Base-by-base conservation (phyloP, 2,113 vertebrate genomes). In the Athene noctua region DNA sequence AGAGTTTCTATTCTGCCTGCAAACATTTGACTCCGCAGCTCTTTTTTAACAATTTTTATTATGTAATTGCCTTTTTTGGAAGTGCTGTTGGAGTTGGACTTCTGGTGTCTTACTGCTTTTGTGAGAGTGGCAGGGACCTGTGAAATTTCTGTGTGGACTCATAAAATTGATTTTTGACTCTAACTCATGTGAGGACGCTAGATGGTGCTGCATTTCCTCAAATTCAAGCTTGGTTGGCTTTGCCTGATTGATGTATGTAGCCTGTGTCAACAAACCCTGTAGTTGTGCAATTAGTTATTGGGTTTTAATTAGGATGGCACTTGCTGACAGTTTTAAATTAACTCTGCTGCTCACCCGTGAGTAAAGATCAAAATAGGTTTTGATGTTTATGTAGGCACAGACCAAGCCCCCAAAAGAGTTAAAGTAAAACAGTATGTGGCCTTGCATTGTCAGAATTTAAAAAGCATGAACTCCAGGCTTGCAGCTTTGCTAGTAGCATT, bases 191-290 rank as follows among this genome's bases (percentile, higher is more conserved):
- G 32, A 34, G 30, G 42, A 29, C 98, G 29, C 94, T 95, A 98
- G 98, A 55, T 96, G 98, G 98, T 63, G 94, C 97, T 97, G 79
- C 78, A 44, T 67, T 61, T 92, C 90, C 44, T 94, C 32, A 26
- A 44, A 75, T 78, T 81, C 74, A 44, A 8, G 5, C 32, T 29
- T 70, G 6, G 10, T 16, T 91, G 67, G 44, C 19, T 49, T 71
- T 54, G 38, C 47, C 32, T 47, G 51, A 29, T 8, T 75, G 42
- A 36, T 36, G 2, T 26, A 23, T 21, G 42, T 26, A 40, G 79
- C 77, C 49, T 49, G 75, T 95, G 80, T 94, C 80, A 52, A 59
- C 93, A 73, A 63, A 77, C 88, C 74, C 75, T 66, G 44, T 77
- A 52, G 71, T 86, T 84, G 66, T 88, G 54, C 49, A 73, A 86